Percentiles rank a stretch among this genome's conserved stretches.
phyloP scores from a whole-genome alignment of 2,888 invertebrate species.

The Meteorus cinctellus region DNA sequence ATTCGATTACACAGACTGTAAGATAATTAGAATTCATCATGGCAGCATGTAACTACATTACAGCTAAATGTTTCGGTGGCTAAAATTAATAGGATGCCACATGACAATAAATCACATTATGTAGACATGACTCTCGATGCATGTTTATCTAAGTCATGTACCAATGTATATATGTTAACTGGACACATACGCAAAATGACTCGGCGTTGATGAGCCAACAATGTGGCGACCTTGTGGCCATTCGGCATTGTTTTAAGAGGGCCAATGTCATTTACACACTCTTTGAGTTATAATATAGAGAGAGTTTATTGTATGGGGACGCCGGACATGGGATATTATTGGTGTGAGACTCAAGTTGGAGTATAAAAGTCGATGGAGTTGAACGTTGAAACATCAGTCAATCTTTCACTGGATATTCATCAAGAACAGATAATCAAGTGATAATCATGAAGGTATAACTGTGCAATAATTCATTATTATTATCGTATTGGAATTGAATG shows the following conservation, averaged over 20 bases:
- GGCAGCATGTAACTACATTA: not conserved
- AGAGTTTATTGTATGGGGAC: conserved; percentile 39
- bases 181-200: conserved; percentile 6
- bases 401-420: conserved; percentile 65
- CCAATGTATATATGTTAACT: not conserved
- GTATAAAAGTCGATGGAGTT: conserved; percentile 43
- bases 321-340: conserved; percentile 33
- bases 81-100: not conserved
- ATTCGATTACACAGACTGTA: not conserved
- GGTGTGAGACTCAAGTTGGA: conserved; percentile 32
- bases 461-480: too few species aligned
- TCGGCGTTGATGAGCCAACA: conserved; percentile 49
- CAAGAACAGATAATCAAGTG: conserved; percentile 50
- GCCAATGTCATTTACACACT: conserved; percentile 67
- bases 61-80: not conserved
- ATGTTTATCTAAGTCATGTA: not conserved
- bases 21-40: conserved; percentile 3
- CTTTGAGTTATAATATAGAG: not conserved
- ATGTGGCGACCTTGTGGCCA: conserved; percentile 47
- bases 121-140: not conserved
- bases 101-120: conserved; percentile 9
- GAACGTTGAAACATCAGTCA: conserved; percentile 66
- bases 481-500: too few species aligned
- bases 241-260: conserved; percentile 64
- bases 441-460: conserved; percentile 66